A percentile compares a stretch with the other conserved stretches of the same genome.
phyloP scores from a whole-genome alignment of 2,113 vertebrate genomes.

The Tonatia bakeri region DNA sequence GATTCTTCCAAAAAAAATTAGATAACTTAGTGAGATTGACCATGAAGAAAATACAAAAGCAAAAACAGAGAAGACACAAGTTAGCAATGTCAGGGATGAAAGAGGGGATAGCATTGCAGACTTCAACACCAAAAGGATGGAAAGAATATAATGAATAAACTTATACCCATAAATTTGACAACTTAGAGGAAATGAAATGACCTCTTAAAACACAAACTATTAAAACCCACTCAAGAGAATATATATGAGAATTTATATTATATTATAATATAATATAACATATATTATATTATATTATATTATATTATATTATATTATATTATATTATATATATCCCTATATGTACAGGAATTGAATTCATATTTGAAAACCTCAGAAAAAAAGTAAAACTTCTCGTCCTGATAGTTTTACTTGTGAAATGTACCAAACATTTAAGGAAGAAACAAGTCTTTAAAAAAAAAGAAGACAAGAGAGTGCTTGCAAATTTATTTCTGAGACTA shows the following conservation, averaged over 20 bases:
- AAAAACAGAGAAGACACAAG: background rate
- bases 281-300: too few species aligned
- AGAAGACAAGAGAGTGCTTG: background rate
- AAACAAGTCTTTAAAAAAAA: background rate
- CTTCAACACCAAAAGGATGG: background rate
- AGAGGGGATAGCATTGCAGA: background rate
- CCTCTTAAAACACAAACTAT: background rate
- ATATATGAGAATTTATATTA: background rate
- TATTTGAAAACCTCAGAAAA: background rate
- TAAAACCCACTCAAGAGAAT: background rate
- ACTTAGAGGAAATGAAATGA: background rate
- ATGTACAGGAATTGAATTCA: background rate
- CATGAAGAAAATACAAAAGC: background rate
- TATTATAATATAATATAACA: too few species aligned
- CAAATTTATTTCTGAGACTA: background rate
- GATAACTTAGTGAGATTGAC: background rate
- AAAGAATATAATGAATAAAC: background rate
- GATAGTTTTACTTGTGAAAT: background rate
- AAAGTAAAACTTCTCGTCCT: background rate
- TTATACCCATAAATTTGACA: background rate
- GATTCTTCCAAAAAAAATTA: background rate
- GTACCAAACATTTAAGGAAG: background rate
- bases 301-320: too few species aligned
- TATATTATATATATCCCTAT: background rate
- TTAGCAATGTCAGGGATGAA: background rate